Percentiles rank a stretch among this genome's conserved stretches.
These are phyloP conservation scores for Oscheius sp. DNA, from an alignment of 2,888 invertebrate genomes.

Conservation along the genomic window DNA sequence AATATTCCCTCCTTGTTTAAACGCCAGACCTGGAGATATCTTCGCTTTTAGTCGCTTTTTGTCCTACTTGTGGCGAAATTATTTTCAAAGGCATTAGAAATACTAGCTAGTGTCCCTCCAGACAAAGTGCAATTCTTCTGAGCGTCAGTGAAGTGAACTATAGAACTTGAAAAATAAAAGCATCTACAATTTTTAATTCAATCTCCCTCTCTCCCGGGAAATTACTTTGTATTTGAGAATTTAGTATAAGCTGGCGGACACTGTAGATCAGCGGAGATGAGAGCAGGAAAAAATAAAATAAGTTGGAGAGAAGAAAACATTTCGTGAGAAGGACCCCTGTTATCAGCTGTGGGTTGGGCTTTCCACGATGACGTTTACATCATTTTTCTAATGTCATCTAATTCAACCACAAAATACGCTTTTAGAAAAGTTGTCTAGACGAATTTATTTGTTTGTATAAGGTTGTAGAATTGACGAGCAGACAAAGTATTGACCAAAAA, in stretches of 20 bases:
- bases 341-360: background rate
- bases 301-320: no score
- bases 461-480: slow-evolving; percentile 2
- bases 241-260: background rate
- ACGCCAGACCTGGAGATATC: background rate
- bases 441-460: no score
- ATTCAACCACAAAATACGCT: no score
- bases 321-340: background rate
- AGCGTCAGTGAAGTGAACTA: background rate
- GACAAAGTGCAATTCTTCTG: background rate
- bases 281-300: background rate
- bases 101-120: background rate
- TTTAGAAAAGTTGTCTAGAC: no score
- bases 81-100: background rate
- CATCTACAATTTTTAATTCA: no score
- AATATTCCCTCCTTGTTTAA: no score
- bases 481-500: background rate
- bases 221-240: background rate
- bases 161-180: no score
- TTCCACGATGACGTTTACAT: no score
- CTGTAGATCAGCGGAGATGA: background rate
- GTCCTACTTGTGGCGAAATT: background rate
- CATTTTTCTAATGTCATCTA: no score
- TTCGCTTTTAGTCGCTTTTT: background rate
- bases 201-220: no score